Evolutionary conservation across 2,888 invertebrate species (phyloP), one percentile per base, ranked within the genome.

Genomic region (Polyploca ridens): DNA sequence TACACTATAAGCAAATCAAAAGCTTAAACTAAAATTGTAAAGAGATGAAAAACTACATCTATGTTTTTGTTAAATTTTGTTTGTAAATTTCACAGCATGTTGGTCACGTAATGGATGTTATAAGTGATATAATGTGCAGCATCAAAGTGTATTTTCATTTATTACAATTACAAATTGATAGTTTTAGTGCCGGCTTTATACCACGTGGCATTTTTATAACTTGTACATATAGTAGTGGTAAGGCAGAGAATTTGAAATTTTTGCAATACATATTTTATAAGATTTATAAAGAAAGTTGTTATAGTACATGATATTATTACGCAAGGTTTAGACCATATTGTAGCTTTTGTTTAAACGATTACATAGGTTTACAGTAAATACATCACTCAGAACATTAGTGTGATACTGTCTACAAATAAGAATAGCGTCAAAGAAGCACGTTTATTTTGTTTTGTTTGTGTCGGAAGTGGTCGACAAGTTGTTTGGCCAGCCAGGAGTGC

Each of bases 391-490:
- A 27, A 27, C 27, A 27, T 27, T 27, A 27, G 27, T 27, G 27
- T 27, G 27, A 27, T 27, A 27, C 27, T 27, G 5, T 19, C 54
- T 16, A n/a, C 19, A 54, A 19, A 7, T 10, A 33, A 33, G 58
- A 33, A 58, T 33, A 35, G 58, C 58, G 33, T 58, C 13, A 8
- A n/a, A 33, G 14, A n/a, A 33, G 33, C 33, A 49, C 3, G 33
- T 58, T 35, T 58, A 7, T 35, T n/a, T 58, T 58, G 14, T 60
- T 63, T 62, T 57, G 58, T 69, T 70, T 68, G 66, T 72, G 78
- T 74, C 73, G 79, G 78, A 77, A 77, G 76, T 77, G 71, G 65
- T 62, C 46, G 62, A 66, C 71, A 63, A 71, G 71, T 71, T 76
- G 80, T 80, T 74, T 77, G 71, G 64, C 62, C 62, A 71, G 64